Conservation (phyloP, 2,888 invertebrate genomes). For the Epiblema foenella region DNA sequence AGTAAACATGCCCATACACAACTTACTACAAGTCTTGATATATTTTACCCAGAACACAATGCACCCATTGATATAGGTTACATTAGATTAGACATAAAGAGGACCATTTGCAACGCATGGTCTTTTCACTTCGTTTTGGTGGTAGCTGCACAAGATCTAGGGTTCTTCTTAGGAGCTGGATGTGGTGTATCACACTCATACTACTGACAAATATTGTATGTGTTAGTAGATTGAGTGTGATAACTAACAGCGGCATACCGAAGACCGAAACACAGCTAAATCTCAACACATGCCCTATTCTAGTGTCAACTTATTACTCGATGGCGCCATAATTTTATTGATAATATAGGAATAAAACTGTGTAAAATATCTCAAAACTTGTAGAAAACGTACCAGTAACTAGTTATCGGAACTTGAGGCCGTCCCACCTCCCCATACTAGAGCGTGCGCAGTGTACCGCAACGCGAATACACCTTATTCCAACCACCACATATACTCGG, state of each 20-base stretch:
- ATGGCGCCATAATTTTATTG: not conserved
- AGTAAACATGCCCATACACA: slow-evolving; percentile 26
- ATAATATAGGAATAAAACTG: not conserved
- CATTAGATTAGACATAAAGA: slow-evolving; percentile 1
- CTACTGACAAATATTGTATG: not conserved
- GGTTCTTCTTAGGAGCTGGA: not conserved
- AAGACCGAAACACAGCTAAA: not conserved
- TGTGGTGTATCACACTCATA: not conserved
- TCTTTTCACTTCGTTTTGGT: not conserved
- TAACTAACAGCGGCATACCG: too few relatives aligned
- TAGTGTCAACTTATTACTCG: slow-evolving; percentile 9
- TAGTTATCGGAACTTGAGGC: not conserved
- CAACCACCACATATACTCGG: slow-evolving; percentile 17
- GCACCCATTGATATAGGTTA: not conserved
- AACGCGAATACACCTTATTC: slow-evolving; percentile 20
- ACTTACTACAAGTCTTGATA: slow-evolving; percentile 22
- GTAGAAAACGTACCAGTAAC: slow-evolving; percentile 23
- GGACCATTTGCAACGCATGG: not conserved
- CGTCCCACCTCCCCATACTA: slow-evolving; percentile 6
- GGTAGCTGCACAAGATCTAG: not conserved
- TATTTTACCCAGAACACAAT: slow-evolving; percentile 4
- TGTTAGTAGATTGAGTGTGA: not conserved
- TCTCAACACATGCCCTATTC: not conserved
- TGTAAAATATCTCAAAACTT: slow-evolving; percentile 24
- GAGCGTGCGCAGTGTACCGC: not conserved